These are phyloP conservation scores for Tenodera sinensis DNA, from an alignment of 2,888 invertebrate genomes.

Conservation along the genomic window DNA sequence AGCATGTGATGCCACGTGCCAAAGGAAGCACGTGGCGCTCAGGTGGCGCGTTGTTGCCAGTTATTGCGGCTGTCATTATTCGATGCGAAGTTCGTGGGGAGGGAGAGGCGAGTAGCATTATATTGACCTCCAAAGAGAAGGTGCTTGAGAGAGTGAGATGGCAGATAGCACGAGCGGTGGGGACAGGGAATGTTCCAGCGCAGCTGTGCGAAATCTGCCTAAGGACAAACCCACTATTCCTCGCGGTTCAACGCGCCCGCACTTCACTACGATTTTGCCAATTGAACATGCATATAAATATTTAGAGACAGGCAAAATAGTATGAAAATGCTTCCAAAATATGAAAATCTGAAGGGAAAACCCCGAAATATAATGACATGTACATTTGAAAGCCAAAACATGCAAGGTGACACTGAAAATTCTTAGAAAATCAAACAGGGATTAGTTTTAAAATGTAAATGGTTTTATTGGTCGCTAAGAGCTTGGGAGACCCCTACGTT, in stretches of 20 bases:
- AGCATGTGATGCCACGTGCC: constrained; percentile 9
- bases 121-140: not conserved
- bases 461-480: too few species aligned
- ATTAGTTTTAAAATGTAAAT: too few species aligned
- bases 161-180: not conserved
- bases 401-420: too few species aligned
- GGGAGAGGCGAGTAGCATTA: not conserved
- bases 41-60: constrained; percentile 14
- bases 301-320: too few species aligned
- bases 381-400: too few species aligned
- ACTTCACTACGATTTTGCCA: not conserved
- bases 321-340: too few species aligned
- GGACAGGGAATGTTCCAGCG: not conserved
- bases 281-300: too few species aligned
- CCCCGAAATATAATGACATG: too few species aligned
- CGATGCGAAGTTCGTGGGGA: not conserved
- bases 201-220: not conserved
- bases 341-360: too few species aligned
- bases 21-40: not conserved
- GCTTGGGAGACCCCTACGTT: too few species aligned
- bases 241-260: too few species aligned
- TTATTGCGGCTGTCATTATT: not conserved
- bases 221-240: not conserved
- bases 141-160: not conserved
- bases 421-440: too few species aligned